Conservation (phyloP, 2,113 vertebrate genomes). For the Crotalus helleri region DNA sequence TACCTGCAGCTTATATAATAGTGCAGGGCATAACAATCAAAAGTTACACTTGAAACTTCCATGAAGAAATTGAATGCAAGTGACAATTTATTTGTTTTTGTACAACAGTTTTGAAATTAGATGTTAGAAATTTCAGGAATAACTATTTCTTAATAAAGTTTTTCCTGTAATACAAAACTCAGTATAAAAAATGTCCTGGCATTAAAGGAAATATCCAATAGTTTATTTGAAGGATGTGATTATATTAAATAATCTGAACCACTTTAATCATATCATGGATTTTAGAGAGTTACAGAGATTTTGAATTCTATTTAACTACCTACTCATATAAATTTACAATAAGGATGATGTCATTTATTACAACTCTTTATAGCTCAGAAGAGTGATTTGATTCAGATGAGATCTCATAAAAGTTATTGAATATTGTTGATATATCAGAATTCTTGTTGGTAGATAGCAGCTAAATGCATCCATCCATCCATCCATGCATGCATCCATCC, state of each 20-base stretch:
- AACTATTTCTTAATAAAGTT: not conserved
- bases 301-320: not conserved
- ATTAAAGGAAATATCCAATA: not conserved
- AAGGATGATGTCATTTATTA: not conserved
- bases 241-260: not conserved
- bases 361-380: not conserved
- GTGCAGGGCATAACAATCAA: not conserved
- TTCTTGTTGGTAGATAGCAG: not conserved
- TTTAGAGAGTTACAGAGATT: not conserved
- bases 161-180: not conserved
- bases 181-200: not conserved
- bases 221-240: not conserved
- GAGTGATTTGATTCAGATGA: not conserved
- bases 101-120: not conserved
- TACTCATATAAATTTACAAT: not conserved
- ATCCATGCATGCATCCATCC: too few relatives aligned
- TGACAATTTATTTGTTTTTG: not conserved
- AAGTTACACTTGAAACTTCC: not conserved
- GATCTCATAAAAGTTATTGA: not conserved
- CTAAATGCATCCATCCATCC: too few relatives aligned
- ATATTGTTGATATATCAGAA: not conserved
- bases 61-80: not conserved
- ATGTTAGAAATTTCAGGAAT: not conserved
- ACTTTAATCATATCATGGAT: not conserved
- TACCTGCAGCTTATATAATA: not conserved